Percentiles rank a stretch among this genome's conserved stretches.
Conservation (phyloP, 1,140 invertebrate species). For the Atta texana region DNA sequence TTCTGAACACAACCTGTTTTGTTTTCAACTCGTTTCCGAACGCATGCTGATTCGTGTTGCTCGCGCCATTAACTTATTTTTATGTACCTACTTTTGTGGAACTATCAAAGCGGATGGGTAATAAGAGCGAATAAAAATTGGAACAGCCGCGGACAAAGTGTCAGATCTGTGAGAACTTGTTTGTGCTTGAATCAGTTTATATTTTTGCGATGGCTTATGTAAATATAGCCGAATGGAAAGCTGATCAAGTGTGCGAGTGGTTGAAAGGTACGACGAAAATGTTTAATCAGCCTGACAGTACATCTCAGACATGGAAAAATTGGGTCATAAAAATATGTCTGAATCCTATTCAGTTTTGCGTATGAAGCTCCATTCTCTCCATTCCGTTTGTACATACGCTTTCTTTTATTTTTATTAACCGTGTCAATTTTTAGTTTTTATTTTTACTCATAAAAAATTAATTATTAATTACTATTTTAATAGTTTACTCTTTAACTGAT, state of each 20-base stretch:
- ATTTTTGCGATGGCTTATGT: slow-evolving; percentile 91
- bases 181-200: slow-evolving; percentile 48
- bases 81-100: too few relatives aligned
- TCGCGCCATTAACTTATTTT: too few relatives aligned
- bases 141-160: slow-evolving; percentile 17
- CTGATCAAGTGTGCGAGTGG: slow-evolving; percentile 97
- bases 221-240: slow-evolving; percentile 96
- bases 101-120: too few relatives aligned
- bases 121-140: slow-evolving; percentile 9
- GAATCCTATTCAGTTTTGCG: slow-evolving; percentile 36
- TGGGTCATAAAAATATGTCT: background rate
- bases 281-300: slow-evolving; percentile 29
- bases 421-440: background rate
- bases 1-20: too few relatives aligned
- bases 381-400: background rate
- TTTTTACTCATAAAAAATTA: too few relatives aligned
- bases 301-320: background rate
- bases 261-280: slow-evolving; percentile 89
- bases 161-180: slow-evolving; percentile 21
- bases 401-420: background rate
- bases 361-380: slow-evolving; percentile 49
- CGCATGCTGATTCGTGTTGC: too few relatives aligned
- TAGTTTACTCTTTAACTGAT: too few relatives aligned
- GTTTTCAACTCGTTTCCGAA: too few relatives aligned
- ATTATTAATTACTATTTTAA: too few relatives aligned